Base-by-base conservation (phyloP, 2,888 invertebrate species). In the Eledone cirrhosa region DNA sequence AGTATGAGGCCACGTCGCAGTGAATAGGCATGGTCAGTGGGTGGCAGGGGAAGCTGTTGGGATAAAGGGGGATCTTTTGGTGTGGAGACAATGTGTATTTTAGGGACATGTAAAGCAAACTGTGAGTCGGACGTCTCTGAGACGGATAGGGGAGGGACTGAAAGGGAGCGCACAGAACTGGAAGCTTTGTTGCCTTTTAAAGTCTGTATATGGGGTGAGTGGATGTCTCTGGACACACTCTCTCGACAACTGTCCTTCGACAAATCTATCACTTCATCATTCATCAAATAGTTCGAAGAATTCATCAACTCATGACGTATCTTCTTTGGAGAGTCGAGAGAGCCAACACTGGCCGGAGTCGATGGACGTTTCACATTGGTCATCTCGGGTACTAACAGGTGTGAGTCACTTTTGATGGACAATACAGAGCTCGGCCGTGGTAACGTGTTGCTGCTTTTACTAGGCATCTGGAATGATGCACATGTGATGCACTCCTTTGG, bases 1-100 rank as follows among this genome's bases (percentile, higher is more conserved):
- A 90, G 83, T 80, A 89, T 89, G 24, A 88, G 83, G 67, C 89
- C 88, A 22, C 90, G 78, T 47, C 89, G 80, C 14, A 85, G 85
- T 8, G 89, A 87, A 82, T 89, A 90, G 41, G 84, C 82, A 75
- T 86, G 85, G 77, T 87, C 87, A 1, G 86, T 84, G 8, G 87
- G 85, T 7, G 88, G 86, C n/a, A 87, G 83, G 11, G 86, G 86
- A 22, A 87, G 82, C 27, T 78, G 53, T 74, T 83, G 84, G 53
- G 84, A 84, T 47, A 86, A 78, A 2, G 86, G 84, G 0, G 85
- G 84, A 16, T 86, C 86, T 33, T 83, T 79, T 63, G 81, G 79
- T 48, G 86, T 83, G 48, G 86, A 84, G 19, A 88, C 83, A 59
- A 87, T 87, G 82, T 88, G 87, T 53, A 88, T 88, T 81, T 85